A percentile compares a stretch with the other conserved stretches of the same genome.
Evolutionary conservation across 2,113 vertebrate species (phyloP).

Genomic region (Seriola dumerili): DNA sequence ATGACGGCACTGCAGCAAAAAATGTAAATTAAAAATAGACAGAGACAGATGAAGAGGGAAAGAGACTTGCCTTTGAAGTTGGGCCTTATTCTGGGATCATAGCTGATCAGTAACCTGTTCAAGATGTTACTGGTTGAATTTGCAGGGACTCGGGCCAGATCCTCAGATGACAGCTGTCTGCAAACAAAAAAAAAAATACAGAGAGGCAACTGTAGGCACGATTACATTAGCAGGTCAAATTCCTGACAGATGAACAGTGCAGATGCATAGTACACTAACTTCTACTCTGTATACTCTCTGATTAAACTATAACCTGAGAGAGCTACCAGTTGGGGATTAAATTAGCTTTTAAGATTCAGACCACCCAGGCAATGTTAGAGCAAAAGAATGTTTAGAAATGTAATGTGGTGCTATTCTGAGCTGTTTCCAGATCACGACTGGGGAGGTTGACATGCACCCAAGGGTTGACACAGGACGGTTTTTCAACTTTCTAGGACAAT

Average conservation of each 20-base stretch:
- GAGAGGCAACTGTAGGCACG: slow-evolving; percentile 53
- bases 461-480: not conserved
- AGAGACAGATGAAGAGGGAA: slow-evolving; percentile 47
- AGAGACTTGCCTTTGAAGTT: slow-evolving; percentile 95
- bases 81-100: slow-evolving; percentile 97
- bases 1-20: slow-evolving; percentile 33
- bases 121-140: slow-evolving; percentile 98
- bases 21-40: slow-evolving; percentile 53
- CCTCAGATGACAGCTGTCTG: slow-evolving; percentile 95
- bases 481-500: not conserved
- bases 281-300: slow-evolving; percentile 51
- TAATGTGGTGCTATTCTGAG: slow-evolving; percentile 30
- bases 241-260: slow-evolving; percentile 62
- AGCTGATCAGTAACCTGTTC: slow-evolving; percentile 93
- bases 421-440: slow-evolving; percentile 33
- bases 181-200: slow-evolving; percentile 65
- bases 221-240: slow-evolving; percentile 68
- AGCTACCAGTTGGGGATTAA: slow-evolving; percentile 48
- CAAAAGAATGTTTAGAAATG: slow-evolving; percentile 42
- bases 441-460: not conserved
- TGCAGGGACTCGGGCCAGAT: slow-evolving; percentile 93
- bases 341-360: slow-evolving; percentile 54
- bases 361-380: slow-evolving; percentile 57
- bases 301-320: slow-evolving; percentile 60
- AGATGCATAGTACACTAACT: slow-evolving; percentile 29